Percentiles rank a stretch among this genome's conserved stretches.
Evolutionary conservation across 1,140 invertebrate genomes (phyloP).

Genomic region (Tenebrio molitor): DNA sequence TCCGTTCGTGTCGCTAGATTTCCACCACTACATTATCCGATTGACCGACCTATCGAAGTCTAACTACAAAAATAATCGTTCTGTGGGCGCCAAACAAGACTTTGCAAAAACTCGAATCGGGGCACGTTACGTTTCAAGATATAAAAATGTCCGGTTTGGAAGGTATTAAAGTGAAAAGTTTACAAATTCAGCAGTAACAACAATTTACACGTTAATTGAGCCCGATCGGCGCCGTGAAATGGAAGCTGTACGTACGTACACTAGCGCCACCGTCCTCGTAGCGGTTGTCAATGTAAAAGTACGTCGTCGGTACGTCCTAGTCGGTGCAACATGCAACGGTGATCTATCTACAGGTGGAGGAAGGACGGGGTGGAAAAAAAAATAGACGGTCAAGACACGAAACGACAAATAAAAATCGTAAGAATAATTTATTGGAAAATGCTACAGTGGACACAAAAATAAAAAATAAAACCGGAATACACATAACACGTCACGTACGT

Average conservation of each 20-base stretch:
- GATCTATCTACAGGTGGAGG: not conserved
- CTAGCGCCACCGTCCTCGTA: too few relatives aligned
- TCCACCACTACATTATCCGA: not conserved
- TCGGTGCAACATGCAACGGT: not conserved
- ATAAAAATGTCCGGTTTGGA: slow-evolving; percentile 1
- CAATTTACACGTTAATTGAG: not conserved
- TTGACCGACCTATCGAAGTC: not conserved
- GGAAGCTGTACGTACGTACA: not conserved
- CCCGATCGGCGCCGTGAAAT: not conserved
- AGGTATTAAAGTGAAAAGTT: slow-evolving; percentile 36
- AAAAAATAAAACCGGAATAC: not conserved
- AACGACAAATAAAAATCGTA: not conserved
- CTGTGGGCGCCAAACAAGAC: not conserved
- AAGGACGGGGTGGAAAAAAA: not conserved
- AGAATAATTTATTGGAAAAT: not conserved
- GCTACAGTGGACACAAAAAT: not conserved
- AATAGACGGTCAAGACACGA: not conserved
- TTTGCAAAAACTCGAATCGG: not conserved
- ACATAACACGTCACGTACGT: not conserved
- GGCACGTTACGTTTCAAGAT: not conserved
- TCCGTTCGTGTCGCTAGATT: not conserved
- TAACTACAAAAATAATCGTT: not conserved
- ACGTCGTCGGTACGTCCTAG: not conserved
- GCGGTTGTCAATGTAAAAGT: too few relatives aligned
- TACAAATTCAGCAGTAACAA: slow-evolving; percentile 4